Base-by-base conservation (phyloP, 1,140 invertebrate species). In the Ruditapes philippinarum region DNA sequence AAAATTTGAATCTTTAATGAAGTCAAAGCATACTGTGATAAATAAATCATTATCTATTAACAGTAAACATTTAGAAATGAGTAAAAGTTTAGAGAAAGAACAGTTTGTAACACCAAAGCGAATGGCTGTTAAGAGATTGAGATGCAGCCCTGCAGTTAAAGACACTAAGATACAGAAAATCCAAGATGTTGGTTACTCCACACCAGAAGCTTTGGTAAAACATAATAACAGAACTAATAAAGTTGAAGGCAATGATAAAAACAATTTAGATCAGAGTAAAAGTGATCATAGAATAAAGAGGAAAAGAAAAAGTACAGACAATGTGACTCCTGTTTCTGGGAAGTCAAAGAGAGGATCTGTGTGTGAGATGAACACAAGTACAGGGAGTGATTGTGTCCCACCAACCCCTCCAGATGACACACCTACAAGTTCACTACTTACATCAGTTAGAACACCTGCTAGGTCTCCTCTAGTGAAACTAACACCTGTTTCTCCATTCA, bases 321-420 rank as follows among this genome's bases (percentile, higher is more conserved):
- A 51, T 17, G 31, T 28, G 36, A 88, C 33, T 19, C 78, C 33
- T 25, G 60, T 62, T 33, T 88, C 85, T 45, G 54, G 33, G 3
- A 33, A 70, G 22, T 19, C 65, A 70, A 36, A 28, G 36, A 36
- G 33, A 40, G 33, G 65, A 1, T 70, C 74, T 33, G 45, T 49
- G 1, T 22, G 4, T 57, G 31, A 60, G n/a, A 70, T 89, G 12
- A 91, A 92, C 45, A 65, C 78, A 5, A 92, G 89, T 49, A 90
- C 60, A 62, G 91, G 76, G 0, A 92, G 92, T 88, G 94, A 95
- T 25, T 94, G 89, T 89, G 76, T 95, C 28, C 93, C 94, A 14
- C 94, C 94, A 40, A 95, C 94, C 4, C 94, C 94, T 36, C 94
- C 94, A 42, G 91, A 80, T 60, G 74, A 81, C 36, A 17, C 17